These are phyloP conservation scores for Nomada flava DNA, from an alignment of 2,888 invertebrate genomes.

Conservation along the genomic window DNA sequence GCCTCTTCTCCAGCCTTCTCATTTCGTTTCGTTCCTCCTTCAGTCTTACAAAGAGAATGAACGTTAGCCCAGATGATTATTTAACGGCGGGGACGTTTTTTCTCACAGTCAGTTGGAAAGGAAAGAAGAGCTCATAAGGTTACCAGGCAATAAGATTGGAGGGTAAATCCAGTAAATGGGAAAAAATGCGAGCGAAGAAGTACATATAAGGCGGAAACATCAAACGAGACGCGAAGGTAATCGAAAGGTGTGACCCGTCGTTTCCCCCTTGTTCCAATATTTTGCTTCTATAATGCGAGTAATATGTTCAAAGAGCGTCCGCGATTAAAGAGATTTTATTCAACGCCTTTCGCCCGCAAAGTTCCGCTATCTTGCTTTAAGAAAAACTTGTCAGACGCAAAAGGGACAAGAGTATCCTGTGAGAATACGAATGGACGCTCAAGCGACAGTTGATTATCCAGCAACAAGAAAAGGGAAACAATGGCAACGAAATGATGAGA, in stretches of 20 bases:
- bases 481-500: too few species aligned
- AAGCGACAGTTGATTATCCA: not conserved
- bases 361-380: not conserved
- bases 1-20: conserved; percentile 43
- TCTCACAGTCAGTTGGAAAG: too few species aligned
- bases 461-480: too few species aligned
- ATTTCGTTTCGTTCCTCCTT: conserved; percentile 48
- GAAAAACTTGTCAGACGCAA: too few species aligned
- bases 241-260: not conserved
- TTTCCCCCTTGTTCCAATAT: not conserved
- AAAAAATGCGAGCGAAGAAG: not conserved
- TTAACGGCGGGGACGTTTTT: not conserved
- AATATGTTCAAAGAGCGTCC: not conserved
- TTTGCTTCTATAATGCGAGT: not conserved
- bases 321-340: not conserved
- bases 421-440: too few species aligned
- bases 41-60: conserved; percentile 41
- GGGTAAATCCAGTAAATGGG: too few species aligned
- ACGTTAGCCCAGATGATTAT: not conserved
- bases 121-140: not conserved
- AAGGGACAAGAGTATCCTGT: too few species aligned
- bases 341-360: not conserved
- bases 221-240: not conserved
- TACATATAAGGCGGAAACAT: not conserved
- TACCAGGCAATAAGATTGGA: too few species aligned